Evolutionary conservation across 2,888 invertebrate species (phyloP), one percentile per base, ranked within the genome.

Genomic region (Chrysotoxum bicinctum): DNA sequence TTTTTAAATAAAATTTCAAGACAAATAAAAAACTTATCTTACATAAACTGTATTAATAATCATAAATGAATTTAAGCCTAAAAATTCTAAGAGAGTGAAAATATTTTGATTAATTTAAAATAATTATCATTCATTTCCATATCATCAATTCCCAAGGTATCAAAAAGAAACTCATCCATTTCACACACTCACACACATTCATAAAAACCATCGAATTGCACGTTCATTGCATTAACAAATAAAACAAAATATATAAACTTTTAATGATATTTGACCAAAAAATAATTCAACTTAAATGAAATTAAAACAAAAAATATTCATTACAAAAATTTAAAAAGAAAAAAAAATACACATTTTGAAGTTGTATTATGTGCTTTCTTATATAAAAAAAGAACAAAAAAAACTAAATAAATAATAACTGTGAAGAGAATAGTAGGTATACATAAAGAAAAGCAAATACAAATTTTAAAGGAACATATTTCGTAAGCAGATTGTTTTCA

Each of bases 361-460:
- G 68, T 76, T 76, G 54, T 80, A 80, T 66, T 56, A 79, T 84
- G 80, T 85, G 84, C 75, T 78, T 78, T 81, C 74, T 60, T 62
- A 73, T 52, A 58, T 52, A 62, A 77, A 62, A 35, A 79, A 64
- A 74, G 30, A 68, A 56, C 10, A 52, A 7, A 14, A 35, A 60
- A 32, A 43, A 54, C 43, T 50, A 69, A 68, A 19, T 54, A 56
- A 56, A 68, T 85, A 87, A 37, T 69, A 84, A 73, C 56, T 80
- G 69, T 89, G 89, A 90, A 90, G 89, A 88, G 88, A 90, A 90
- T 90, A 89, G 89, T 21, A 37, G 8, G 58, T 90, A 89, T 90
- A 90, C 88, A 90, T 89, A 90, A 90, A 16, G n/a, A 43, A 89
- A 87, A 88, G 52, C 26, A 81, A 50, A 81, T 81, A 85, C 85